A percentile compares a stretch with the other conserved stretches of the same genome.
phyloP scores from a whole-genome alignment of 1,140 invertebrate species.

The Zophobas morio region DNA sequence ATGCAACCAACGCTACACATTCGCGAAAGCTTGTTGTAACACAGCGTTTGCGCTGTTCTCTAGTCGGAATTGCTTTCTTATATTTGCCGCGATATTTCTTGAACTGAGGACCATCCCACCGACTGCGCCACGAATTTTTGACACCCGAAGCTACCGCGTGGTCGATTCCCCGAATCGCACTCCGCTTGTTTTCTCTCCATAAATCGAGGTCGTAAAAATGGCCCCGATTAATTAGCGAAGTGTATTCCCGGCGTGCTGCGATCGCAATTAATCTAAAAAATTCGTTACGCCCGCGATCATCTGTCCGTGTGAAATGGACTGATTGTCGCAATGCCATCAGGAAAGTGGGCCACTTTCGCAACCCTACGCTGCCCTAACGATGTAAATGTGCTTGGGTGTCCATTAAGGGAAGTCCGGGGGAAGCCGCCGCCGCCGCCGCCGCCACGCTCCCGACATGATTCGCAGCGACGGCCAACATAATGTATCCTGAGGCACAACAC shows the following conservation, averaged over 20 bases:
- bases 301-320: conserved; percentile 34
- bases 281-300: not conserved
- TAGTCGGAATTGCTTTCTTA: no score
- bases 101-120: no score
- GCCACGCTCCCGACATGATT: conserved; percentile 35
- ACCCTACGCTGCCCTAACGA: conserved; percentile 39
- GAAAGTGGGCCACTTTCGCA: conserved; percentile 39
- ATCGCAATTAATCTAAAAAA: conserved; percentile 32
- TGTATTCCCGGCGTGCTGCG: not conserved
- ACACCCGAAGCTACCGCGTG: no score
- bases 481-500: conserved; percentile 50
- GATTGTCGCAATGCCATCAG: conserved; percentile 15
- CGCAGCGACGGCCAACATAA: conserved; percentile 45
- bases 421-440: not conserved
- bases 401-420: conserved; percentile 44
- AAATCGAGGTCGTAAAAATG: not conserved
- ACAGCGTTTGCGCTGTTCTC: no score
- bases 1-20: no score
- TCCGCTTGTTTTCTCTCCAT: no score
- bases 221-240: conserved; percentile 1
- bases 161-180: no score
- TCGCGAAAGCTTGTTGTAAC: no score
- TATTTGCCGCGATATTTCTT: no score
- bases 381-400: conserved; percentile 45
- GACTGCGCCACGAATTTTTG: no score